These are phyloP conservation scores for Bimastos eiseni DNA, from an alignment of 2,888 invertebrate species.

Conservation along the genomic window DNA sequence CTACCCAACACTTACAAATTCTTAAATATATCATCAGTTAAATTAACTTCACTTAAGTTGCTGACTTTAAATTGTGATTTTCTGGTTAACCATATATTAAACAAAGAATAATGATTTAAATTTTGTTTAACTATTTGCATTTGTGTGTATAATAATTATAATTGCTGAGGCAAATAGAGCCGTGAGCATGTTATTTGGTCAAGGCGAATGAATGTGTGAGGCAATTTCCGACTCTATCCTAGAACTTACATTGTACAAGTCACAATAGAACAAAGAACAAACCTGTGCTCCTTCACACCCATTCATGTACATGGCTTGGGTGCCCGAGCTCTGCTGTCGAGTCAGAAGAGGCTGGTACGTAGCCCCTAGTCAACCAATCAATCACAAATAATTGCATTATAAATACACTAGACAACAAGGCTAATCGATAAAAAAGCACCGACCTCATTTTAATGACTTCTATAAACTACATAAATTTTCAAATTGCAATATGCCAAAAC, in stretches of 20 bases:
- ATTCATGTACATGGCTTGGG: conserved; percentile 9
- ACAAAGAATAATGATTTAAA: no score
- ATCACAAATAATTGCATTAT: background rate
- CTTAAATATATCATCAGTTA: no score
- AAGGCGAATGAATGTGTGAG: no score
- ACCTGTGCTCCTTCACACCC: conserved; percentile 23
- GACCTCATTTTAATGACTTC: background rate
- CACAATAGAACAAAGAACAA: background rate
- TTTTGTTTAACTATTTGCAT: no score
- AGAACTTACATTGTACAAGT: background rate
- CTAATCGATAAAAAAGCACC: background rate
- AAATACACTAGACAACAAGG: background rate
- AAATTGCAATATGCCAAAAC: background rate
- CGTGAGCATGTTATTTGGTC: no score
- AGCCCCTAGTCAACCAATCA: background rate
- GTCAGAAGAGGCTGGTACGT: conserved; percentile 22
- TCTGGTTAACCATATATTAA: no score
- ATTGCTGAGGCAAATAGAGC: no score
- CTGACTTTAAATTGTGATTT: no score
- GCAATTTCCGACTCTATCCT: no score
- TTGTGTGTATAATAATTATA: no score
- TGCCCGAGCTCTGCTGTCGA: conserved; percentile 13
- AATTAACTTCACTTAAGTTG: no score
- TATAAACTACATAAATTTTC: background rate
- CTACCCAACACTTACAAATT: no score